Conservation (phyloP, 2,888 invertebrate genomes). For the Eilema caniola region DNA sequence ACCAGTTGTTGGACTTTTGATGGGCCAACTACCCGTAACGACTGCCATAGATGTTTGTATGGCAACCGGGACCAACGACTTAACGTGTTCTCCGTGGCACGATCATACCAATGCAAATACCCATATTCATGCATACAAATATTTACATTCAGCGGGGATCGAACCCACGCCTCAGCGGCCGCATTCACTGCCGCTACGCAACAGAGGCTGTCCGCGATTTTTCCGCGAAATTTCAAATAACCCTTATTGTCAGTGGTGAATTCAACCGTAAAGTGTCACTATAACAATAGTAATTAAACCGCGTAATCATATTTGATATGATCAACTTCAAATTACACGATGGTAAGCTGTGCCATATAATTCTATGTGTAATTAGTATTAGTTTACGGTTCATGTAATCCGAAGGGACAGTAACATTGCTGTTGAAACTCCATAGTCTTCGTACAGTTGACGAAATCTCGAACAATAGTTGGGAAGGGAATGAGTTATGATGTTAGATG, state of each 20-base stretch:
- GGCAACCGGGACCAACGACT: no score
- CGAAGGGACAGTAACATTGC: slow-evolving; percentile 38
- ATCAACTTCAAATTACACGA: slow-evolving; percentile 6
- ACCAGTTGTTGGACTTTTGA: no score
- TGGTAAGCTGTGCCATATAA: background rate
- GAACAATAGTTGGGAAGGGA: slow-evolving; percentile 47
- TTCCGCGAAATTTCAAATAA: background rate
- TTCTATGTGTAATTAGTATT: slow-evolving; percentile 32
- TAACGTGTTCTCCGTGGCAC: no score
- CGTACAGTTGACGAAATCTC: slow-evolving; percentile 35
- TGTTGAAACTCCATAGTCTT: slow-evolving; percentile 3
- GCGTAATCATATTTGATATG: background rate
- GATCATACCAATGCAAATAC: no score
- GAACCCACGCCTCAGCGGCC: no score
- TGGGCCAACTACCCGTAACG: no score
- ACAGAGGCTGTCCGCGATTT: no score
- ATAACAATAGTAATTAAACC: background rate
- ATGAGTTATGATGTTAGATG: slow-evolving; percentile 21
- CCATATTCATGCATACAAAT: no score
- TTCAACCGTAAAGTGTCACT: background rate
- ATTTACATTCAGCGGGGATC: no score
- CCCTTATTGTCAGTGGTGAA: background rate
- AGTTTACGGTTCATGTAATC: slow-evolving; percentile 23
- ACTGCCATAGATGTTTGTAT: no score
- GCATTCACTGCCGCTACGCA: no score